Conservation (phyloP, 2,797 vertebrate species). For the Neopelma chrysocephalum region DNA sequence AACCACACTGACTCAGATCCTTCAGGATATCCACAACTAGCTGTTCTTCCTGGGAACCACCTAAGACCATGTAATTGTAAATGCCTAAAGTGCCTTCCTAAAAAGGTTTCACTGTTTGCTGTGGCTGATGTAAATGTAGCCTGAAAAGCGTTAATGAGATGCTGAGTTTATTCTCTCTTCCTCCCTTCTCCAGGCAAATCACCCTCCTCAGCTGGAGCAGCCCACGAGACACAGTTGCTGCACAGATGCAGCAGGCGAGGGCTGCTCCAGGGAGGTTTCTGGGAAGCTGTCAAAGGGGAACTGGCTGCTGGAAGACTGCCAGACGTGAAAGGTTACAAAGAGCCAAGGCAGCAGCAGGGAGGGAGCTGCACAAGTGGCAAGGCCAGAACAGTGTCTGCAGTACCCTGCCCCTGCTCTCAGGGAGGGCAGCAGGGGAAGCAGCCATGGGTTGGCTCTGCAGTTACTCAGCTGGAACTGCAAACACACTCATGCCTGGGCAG, state of each 20-base stretch:
- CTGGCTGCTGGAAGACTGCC: background rate
- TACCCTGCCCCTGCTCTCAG: fast-evolving
- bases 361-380: background rate
- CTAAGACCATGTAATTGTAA: background rate
- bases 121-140: background rate
- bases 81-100: background rate
- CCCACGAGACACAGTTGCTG: conserved; percentile 2
- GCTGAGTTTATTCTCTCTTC: background rate
- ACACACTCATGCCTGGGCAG: background rate
- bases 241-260: background rate
- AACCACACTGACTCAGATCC: background rate
- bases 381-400: background rate
- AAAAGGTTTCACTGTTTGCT: background rate
- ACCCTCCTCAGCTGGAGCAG: background rate
- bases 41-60: background rate
- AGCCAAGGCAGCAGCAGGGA: background rate
- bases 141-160: background rate
- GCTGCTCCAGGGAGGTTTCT: background rate
- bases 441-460: background rate
- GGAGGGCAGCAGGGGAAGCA: background rate
- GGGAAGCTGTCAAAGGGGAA: background rate
- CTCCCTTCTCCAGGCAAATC: background rate
- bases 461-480: background rate
- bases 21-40: background rate
- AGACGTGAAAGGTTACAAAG: background rate